These are phyloP conservation scores for Nebria brevicollis DNA, from an alignment of 2,888 invertebrate species.

Conservation along the genomic window DNA sequence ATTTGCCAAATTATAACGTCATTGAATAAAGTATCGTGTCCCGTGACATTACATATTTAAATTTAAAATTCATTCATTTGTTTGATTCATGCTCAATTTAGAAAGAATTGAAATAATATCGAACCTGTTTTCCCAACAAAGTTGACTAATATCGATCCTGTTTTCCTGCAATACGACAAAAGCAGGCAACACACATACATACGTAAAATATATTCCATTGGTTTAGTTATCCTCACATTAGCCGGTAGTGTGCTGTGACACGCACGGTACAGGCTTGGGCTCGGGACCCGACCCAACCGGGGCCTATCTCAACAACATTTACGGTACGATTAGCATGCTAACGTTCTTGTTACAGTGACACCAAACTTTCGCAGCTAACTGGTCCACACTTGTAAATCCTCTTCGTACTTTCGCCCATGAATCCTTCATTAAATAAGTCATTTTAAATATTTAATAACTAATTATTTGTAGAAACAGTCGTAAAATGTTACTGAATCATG, in stretches of 20 bases:
- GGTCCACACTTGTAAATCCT: neutral
- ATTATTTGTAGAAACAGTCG: too few species aligned
- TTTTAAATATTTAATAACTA: too few species aligned
- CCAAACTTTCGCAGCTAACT: neutral
- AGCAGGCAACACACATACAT: conserved; percentile 10
- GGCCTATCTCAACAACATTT: conserved; percentile 27
- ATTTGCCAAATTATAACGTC: too few species aligned
- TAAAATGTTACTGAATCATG: too few species aligned
- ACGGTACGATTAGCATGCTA: conserved; percentile 31
- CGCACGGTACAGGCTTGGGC: conserved; percentile 13
- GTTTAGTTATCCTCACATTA: conserved; percentile 35
- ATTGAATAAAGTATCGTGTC: too few species aligned
- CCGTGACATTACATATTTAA: too few species aligned
- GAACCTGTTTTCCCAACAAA: conserved; percentile 5
- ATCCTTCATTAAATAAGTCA: neutral
- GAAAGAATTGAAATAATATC: neutral
- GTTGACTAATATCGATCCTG: conserved; percentile 11
- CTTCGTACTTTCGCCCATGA: neutral
- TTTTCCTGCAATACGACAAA: conserved; percentile 19
- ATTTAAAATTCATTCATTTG: too few species aligned
- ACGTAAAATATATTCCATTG: conserved; percentile 32
- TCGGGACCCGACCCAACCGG: neutral
- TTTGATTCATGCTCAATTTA: too few species aligned
- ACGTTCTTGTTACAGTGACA: neutral
- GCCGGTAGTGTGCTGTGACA: conserved; percentile 11